These are phyloP conservation scores for Patiria miniata DNA, from an alignment of 35 echinoderm and acorn worm species.

Conservation along the genomic window DNA sequence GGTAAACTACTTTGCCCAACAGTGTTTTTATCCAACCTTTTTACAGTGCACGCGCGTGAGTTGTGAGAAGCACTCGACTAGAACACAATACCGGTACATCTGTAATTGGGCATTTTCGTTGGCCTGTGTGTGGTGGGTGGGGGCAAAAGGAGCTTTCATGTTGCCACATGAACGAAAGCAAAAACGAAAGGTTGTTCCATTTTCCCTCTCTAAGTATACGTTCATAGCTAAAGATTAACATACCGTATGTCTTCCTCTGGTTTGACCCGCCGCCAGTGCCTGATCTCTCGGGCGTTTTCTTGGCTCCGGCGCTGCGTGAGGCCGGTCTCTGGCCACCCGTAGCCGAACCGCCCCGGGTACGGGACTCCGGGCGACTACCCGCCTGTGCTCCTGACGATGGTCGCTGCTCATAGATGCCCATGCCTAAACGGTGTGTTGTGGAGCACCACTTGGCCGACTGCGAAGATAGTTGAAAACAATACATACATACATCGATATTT, in stretches of 20 bases:
- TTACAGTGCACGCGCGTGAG: no score
- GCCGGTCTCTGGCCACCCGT: neutral
- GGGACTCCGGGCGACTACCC: constrained; percentile 4
- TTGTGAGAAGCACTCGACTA: no score
- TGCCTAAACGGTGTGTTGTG: constrained; percentile 77
- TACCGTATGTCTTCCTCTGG: constrained; percentile 85
- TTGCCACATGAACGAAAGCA: no score
- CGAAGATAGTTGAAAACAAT: neutral
- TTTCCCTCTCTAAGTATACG: no score
- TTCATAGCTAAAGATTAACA: neutral
- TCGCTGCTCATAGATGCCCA: constrained; percentile 66
- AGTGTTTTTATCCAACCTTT: no score
- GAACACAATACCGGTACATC: no score
- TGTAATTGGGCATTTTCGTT: no score
- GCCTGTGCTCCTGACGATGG: constrained; percentile 7
- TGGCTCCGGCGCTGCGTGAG: neutral
- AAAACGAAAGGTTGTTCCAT: no score
- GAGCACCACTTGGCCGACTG: constrained; percentile 83
- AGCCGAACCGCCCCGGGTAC: neutral
- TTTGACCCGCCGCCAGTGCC: neutral
- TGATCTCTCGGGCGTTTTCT: constrained; percentile 19
- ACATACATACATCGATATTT: neutral
- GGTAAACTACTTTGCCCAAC: no score
- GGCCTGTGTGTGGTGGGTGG: no score
- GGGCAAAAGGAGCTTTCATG: no score